Conservation (phyloP, 2,797 vertebrate genomes). For the Lepidocolaptes lacrymiger region DNA sequence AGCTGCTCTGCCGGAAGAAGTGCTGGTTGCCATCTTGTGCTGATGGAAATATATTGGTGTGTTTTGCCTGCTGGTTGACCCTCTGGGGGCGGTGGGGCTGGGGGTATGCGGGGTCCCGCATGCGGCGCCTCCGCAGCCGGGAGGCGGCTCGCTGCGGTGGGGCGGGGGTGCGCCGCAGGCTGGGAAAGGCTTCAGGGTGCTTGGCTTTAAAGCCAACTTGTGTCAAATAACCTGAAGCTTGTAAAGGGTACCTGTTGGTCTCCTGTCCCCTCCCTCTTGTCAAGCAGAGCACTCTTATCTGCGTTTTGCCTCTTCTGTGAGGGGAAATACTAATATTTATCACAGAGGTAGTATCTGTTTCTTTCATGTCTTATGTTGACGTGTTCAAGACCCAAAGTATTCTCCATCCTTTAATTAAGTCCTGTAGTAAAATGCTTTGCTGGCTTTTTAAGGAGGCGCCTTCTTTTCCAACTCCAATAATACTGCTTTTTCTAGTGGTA, state of each 20-base stretch:
- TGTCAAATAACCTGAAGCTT: background rate
- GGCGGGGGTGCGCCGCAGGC: background rate
- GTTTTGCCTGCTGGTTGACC: constrained; percentile 21
- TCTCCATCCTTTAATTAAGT: constrained; percentile 14
- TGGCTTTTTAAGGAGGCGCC: background rate
- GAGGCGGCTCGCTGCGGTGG: background rate
- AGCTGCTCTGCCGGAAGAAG: constrained; percentile 25
- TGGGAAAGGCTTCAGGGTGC: background rate
- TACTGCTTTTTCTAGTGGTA: background rate
- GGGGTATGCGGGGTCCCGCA: background rate
- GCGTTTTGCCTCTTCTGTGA: background rate
- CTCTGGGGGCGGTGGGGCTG: background rate
- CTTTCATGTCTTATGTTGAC: background rate
- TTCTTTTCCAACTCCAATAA: background rate
- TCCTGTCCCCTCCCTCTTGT: background rate
- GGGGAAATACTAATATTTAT: background rate
- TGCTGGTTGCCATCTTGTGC: constrained; percentile 76
- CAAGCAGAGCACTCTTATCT: rapidly evolving
- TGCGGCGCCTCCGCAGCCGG: background rate
- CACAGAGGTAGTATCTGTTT: background rate
- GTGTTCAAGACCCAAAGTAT: background rate
- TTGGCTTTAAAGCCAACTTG: background rate
- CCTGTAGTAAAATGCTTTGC: background rate
- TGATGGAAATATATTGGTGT: constrained; percentile 42
- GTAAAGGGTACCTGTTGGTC: constrained; percentile 48